phyloP scores from a whole-genome alignment of 2,113 vertebrate genomes.

The Aspiorhynchus laticeps region DNA sequence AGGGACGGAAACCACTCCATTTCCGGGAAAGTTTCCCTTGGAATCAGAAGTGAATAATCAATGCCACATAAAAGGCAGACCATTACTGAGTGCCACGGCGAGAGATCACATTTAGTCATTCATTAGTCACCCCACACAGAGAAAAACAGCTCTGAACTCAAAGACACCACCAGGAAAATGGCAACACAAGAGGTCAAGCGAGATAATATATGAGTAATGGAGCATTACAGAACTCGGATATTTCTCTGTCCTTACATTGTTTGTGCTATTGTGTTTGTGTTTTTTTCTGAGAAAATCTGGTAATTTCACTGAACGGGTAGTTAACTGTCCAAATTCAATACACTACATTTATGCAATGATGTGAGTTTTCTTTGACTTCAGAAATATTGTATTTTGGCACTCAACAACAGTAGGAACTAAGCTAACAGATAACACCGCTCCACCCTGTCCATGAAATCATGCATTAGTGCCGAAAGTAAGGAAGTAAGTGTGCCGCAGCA shows the following conservation, averaged over 20 bases:
- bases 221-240: neutral
- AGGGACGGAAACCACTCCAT: neutral
- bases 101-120: constrained; percentile 26
- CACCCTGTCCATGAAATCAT: neutral
- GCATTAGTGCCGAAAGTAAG: neutral
- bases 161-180: neutral
- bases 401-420: neutral
- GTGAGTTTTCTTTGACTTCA: neutral
- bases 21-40: constrained; percentile 20
- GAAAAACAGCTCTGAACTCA: constrained; percentile 11
- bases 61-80: neutral
- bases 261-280: neutral
- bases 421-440: neutral
- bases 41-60: constrained; percentile 32
- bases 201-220: neutral
- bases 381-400: neutral
- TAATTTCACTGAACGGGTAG: neutral
- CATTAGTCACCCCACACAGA: constrained; percentile 32
- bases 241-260: neutral
- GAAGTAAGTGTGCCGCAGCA: constrained; percentile 13
- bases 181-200: neutral
- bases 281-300: neutral
- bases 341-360: neutral
- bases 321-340: neutral
- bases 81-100: neutral